Evolutionary conservation across 2,113 vertebrate species (phyloP).

Genomic region (Pyxicephalus adspersus): DNA sequence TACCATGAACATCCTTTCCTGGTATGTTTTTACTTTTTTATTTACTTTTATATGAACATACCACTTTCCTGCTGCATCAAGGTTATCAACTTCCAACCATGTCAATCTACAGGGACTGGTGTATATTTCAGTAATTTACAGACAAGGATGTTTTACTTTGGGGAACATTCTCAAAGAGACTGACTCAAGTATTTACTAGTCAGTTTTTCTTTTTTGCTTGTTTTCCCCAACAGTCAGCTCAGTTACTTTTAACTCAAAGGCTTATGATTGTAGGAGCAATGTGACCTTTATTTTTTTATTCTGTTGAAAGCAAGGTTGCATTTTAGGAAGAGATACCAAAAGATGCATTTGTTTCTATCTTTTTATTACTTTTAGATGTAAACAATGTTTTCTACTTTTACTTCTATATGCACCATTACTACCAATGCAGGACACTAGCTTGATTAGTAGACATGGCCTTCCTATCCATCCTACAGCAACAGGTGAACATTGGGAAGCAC

Average conservation of each 20-base stretch:
- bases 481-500: too few relatives aligned
- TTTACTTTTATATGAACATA: neutral
- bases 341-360: neutral
- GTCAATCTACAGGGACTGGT: neutral
- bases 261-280: conserved; percentile 5
- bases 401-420: neutral
- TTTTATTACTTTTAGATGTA: too few relatives aligned
- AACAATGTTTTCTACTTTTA: neutral
- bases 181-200: neutral
- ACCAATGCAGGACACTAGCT: too few relatives aligned
- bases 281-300: conserved; percentile 6
- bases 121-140: neutral
- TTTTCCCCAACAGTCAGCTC: neutral
- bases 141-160: neutral
- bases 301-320: neutral
- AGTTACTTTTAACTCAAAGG: neutral
- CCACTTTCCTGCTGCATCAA: neutral
- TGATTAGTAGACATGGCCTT: too few relatives aligned
- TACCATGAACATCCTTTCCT: too few relatives aligned
- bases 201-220: neutral
- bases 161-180: conserved; percentile 3
- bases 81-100: neutral
- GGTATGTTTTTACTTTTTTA: neutral
- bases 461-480: too few relatives aligned
- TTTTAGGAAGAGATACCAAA: neutral